Evolutionary conservation across 2,888 invertebrate genomes (phyloP).

Genomic region (Glyphotaelius pellucidus): DNA sequence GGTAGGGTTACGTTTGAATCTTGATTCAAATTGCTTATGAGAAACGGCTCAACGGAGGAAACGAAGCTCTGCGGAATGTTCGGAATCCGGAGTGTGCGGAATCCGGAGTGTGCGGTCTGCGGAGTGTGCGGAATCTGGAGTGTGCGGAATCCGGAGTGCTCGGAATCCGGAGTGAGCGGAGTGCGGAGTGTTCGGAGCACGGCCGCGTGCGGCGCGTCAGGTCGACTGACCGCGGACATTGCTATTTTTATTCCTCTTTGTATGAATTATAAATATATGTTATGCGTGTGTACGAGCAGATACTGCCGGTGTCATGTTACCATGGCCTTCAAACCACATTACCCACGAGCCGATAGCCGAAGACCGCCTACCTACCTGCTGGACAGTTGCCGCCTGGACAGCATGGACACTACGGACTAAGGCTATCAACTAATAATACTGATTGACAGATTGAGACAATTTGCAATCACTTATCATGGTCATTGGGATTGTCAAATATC

Average conservation of each 20-base stretch:
- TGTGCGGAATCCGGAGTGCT: too few species aligned
- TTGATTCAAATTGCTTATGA: neutral
- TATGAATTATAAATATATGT: slow-evolving; percentile 16
- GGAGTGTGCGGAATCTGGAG: too few species aligned
- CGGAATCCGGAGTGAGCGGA: too few species aligned
- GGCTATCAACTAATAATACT: neutral
- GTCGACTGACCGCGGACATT: slow-evolving; percentile 12
- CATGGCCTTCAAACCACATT: slow-evolving; percentile 41
- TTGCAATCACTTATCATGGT: neutral
- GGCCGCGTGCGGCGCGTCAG: slow-evolving; percentile 23
- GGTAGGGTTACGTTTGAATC: neutral
- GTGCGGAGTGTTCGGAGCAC: neutral
- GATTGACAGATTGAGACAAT: neutral
- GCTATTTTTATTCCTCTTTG: slow-evolving; percentile 33
- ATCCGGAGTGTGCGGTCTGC: too few species aligned
- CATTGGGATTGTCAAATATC: neutral
- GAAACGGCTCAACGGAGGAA: neutral
- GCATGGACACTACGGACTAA: neutral
- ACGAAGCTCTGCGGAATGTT: too few species aligned
- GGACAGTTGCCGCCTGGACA: neutral
- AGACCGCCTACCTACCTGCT: neutral
- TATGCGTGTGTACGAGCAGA: neutral
- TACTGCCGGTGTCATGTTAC: slow-evolving; percentile 43
- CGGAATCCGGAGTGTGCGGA: too few species aligned
- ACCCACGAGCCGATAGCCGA: neutral